Evolutionary conservation across 1,140 invertebrate genomes (phyloP).

Genomic region (Centruroides sculpturatus): DNA sequence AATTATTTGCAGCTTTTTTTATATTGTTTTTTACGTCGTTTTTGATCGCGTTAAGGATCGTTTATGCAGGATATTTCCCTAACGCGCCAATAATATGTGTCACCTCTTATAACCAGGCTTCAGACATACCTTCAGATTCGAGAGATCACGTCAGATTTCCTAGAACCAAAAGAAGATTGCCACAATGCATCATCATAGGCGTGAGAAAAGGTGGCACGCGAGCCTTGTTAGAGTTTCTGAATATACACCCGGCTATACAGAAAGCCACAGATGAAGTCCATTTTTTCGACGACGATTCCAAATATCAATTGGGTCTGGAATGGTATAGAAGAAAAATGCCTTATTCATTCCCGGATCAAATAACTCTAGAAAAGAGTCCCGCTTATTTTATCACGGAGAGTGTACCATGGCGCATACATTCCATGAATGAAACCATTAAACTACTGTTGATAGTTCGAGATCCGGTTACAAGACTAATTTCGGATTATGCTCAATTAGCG

Average conservation of each 20-base stretch:
- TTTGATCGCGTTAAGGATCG: too few relatives aligned
- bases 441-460: conserved; percentile 41
- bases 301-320: conserved; percentile 29
- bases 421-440: conserved; percentile 37
- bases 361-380: conserved; percentile 38
- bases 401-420: conserved; percentile 27
- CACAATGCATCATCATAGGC: conserved; percentile 35
- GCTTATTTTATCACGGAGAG: conserved; percentile 31
- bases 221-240: conserved; percentile 34
- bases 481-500: conserved; percentile 36
- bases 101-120: too few relatives aligned
- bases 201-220: conserved; percentile 34
- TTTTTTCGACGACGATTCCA: conserved; percentile 33
- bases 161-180: conserved; percentile 24
- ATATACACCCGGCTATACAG: conserved; percentile 30
- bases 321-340: conserved; percentile 38
- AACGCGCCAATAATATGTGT: too few relatives aligned
- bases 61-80: too few relatives aligned
- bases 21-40: too few relatives aligned
- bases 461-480: conserved; percentile 40
- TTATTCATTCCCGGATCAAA: conserved; percentile 29
- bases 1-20: too few relatives aligned
- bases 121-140: too few relatives aligned
- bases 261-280: conserved; percentile 32
- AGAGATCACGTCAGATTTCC: conserved; percentile 4